Base-by-base conservation (phyloP, 1,140 invertebrate genomes). In the Leucophenga varia region DNA sequence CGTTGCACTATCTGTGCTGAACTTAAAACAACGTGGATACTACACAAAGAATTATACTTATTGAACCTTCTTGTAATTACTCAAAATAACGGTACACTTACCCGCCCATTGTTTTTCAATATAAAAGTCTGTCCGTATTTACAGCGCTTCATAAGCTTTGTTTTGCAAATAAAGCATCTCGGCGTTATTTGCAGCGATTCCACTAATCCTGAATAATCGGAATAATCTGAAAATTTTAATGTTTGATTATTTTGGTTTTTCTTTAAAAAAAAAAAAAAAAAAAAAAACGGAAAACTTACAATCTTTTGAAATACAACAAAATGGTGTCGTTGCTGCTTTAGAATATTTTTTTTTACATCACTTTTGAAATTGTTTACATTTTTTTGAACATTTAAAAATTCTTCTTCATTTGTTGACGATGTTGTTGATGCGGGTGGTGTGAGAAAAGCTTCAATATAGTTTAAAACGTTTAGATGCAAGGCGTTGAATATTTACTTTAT, bases 291-390 rank as follows among this genome's bases (percentile, higher is more conserved):
- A 14, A n/a, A 14, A n/a, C 59, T 47, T 47, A 67, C 64, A 67
- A 12, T 67, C 51, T 17, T 50, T 68, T 14, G 42, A 20, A 0
- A 67, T 39, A 47, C 63, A 67, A 37, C 63, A 67, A 30, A 13
- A 30, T n/a, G n/a, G n/a, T n/a, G n/a, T n/a, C n/a, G n/a, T n/a
- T n/a, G n/a, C n/a, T n/a, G n/a, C n/a, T n/a, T n/a, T n/a, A n/a
- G n/a, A n/a, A n/a, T n/a, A n/a, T n/a, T n/a, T n/a, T n/a, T n/a
- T n/a, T n/a, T n/a, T n/a, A n/a, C n/a, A n/a, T n/a, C n/a, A n/a
- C n/a, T n/a, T n/a, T n/a, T n/a, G n/a, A n/a, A n/a, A n/a, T n/a
- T n/a, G n/a, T n/a, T n/a, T n/a, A n/a, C n/a, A n/a, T n/a, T n/a
- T n/a, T n/a, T n/a, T n/a, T n/a, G n/a, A n/a, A n/a, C n/a, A n/a